Percentiles rank a stretch among this genome's conserved stretches.
These are phyloP conservation scores for Trachythela sp. DNA, from an alignment of 64 coral and sea anemone genomes.

Conservation along the genomic window DNA sequence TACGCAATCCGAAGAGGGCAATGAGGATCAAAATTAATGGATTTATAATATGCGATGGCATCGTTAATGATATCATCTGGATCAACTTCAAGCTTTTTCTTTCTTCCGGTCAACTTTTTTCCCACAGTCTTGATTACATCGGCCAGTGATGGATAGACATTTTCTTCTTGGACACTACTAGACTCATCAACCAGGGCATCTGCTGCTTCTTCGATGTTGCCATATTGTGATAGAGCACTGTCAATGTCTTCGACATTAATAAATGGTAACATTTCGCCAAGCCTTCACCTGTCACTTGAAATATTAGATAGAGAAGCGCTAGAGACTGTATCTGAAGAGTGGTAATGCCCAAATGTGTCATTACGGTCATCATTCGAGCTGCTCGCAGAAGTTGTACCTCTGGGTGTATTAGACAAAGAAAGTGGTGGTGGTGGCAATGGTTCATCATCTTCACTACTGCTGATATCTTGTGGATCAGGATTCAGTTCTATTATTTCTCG, in stretches of 20 bases:
- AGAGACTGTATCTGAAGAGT: too few relatives aligned
- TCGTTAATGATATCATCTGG: slow-evolving; percentile 2
- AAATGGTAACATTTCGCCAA: too few relatives aligned
- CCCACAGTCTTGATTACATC: not conserved
- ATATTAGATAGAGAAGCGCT: too few relatives aligned
- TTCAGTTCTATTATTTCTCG: slow-evolving; percentile 41
- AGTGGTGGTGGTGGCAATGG: not conserved
- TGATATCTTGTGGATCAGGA: not conserved
- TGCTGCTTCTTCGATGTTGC: too few relatives aligned
- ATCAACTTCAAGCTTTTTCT: slow-evolving; percentile 17
- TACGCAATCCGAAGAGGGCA: slow-evolving; percentile 10
- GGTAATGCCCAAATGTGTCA: too few relatives aligned
- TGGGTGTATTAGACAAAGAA: not conserved
- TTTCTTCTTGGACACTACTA: not conserved
- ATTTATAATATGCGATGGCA: slow-evolving; percentile 5
- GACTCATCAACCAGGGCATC: not conserved
- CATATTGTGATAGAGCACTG: too few relatives aligned
- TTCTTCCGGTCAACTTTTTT: not conserved
- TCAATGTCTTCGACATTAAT: too few relatives aligned
- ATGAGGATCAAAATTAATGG: slow-evolving; percentile 11
- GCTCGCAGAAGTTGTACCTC: not conserved
- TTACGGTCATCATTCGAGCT: not conserved
- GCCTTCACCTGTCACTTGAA: too few relatives aligned
- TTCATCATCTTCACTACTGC: not conserved
- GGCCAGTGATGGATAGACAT: not conserved